phyloP scores from a whole-genome alignment of 1,140 invertebrate species.

The Bombus superbus region DNA sequence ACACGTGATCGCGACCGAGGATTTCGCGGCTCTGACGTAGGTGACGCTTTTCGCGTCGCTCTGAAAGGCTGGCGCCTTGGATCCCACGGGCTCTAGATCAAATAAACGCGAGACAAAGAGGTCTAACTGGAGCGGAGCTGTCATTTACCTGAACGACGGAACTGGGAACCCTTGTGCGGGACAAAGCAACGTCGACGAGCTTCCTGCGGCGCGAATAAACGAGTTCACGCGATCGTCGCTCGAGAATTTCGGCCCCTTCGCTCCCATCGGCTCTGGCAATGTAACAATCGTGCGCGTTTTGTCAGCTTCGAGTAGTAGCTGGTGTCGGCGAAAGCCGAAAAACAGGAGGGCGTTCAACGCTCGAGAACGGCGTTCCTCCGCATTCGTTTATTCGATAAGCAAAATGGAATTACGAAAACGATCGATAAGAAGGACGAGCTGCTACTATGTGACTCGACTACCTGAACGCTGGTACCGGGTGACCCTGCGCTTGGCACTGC shows the following conservation, averaged over 20 bases:
- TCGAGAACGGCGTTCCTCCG: background rate
- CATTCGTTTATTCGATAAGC: background rate
- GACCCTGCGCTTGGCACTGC: constrained; percentile 89
- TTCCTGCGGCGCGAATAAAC: constrained; percentile 82
- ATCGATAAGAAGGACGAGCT: constrained; percentile 41
- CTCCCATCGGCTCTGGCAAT: constrained; percentile 85
- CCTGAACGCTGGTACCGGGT: constrained; percentile 89
- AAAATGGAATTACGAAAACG: constrained; percentile 14
- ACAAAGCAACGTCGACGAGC: constrained; percentile 85
- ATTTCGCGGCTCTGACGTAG: constrained; percentile 80
- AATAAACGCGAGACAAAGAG: constrained; percentile 50
- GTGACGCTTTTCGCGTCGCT: constrained; percentile 86
- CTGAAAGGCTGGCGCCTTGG: constrained; percentile 87
- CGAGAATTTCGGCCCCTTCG: constrained; percentile 86
- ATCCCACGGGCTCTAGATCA: constrained; percentile 86
- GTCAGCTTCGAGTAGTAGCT: background rate
- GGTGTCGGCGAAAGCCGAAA: background rate
- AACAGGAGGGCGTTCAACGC: background rate
- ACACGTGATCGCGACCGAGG: constrained; percentile 82
- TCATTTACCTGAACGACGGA: constrained; percentile 85
- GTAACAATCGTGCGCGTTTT: constrained; percentile 41
- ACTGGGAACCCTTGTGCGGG: constrained; percentile 88
- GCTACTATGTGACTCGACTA: constrained; percentile 67
- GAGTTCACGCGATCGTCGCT: constrained; percentile 80
- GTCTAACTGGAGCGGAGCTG: background rate